phyloP scores from a whole-genome alignment of 2,797 vertebrate genomes.

The Phaenicophaeus curvirostris region DNA sequence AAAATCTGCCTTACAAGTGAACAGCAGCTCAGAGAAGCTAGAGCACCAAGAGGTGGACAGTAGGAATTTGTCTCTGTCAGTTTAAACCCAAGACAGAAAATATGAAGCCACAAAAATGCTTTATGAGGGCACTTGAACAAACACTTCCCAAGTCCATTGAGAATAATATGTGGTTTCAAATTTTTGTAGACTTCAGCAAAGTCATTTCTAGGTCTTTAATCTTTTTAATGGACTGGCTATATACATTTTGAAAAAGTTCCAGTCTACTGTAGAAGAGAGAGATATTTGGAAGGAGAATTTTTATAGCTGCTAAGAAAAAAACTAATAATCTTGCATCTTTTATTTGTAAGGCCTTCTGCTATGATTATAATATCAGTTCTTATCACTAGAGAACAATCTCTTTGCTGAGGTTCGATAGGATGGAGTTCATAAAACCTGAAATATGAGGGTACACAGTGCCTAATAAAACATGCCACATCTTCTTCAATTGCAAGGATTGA shows the following conservation, averaged over 20 bases:
- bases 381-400: neutral
- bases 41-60: neutral
- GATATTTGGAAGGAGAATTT: neutral
- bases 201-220: neutral
- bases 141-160: neutral
- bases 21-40: neutral
- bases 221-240: slow-evolving; percentile 12
- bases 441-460: neutral
- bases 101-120: neutral
- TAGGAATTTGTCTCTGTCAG: neutral
- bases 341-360: neutral
- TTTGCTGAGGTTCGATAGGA: neutral
- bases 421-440: neutral
- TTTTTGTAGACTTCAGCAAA: slow-evolving; percentile 26
- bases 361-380: neutral
- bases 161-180: neutral
- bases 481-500: neutral
- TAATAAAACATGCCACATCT: neutral
- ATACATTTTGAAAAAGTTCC: neutral
- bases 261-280: neutral
- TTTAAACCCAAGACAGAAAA: neutral
- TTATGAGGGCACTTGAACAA: neutral
- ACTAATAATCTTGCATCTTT: neutral
- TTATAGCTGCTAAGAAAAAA: neutral
- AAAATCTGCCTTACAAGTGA: slow-evolving; percentile 16